Percentiles rank a stretch among this genome's conserved stretches.
Evolutionary conservation across 1,140 invertebrate species (phyloP).

Genomic region (Papilio aristodemus): DNA sequence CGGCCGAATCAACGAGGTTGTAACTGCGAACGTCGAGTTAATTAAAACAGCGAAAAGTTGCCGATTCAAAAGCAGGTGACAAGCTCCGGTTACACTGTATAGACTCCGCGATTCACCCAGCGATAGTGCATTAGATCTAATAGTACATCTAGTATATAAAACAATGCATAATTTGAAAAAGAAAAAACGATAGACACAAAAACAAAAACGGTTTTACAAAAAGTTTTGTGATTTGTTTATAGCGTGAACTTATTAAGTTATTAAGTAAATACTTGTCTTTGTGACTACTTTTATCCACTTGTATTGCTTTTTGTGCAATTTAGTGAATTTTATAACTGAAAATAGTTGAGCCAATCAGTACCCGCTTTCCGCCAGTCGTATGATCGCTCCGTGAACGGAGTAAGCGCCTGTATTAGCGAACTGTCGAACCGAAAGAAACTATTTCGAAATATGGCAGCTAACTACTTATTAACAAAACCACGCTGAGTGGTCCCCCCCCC

Average conservation of each 20-base stretch:
- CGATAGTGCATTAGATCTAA: background rate
- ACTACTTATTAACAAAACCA: constrained; percentile 45
- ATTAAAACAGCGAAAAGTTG: constrained; percentile 78
- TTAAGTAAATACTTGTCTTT: no score
- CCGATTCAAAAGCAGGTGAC: constrained; percentile 63
- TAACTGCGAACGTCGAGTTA: constrained; percentile 74
- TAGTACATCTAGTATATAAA: background rate
- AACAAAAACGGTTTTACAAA: no score
- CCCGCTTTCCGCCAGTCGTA: constrained; percentile 38
- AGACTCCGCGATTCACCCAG: constrained; percentile 37
- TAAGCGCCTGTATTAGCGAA: constrained; percentile 39
- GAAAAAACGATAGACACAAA: no score
- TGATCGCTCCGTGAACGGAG: constrained; percentile 25
- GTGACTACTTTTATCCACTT: no score
- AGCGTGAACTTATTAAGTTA: no score
- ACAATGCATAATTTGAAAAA: background rate
- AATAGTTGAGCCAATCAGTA: background rate
- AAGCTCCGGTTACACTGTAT: constrained; percentile 33
- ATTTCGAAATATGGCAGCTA: constrained; percentile 58
- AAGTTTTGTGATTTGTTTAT: no score
- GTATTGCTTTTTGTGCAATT: background rate
- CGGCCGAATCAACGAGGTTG: constrained; percentile 70
- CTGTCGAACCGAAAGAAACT: constrained; percentile 66
- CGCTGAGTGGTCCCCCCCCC: constrained; percentile 8
- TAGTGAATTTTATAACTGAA: background rate